Conservation (phyloP, 2,888 invertebrate species). For the Cheilosia vulpina region DNA sequence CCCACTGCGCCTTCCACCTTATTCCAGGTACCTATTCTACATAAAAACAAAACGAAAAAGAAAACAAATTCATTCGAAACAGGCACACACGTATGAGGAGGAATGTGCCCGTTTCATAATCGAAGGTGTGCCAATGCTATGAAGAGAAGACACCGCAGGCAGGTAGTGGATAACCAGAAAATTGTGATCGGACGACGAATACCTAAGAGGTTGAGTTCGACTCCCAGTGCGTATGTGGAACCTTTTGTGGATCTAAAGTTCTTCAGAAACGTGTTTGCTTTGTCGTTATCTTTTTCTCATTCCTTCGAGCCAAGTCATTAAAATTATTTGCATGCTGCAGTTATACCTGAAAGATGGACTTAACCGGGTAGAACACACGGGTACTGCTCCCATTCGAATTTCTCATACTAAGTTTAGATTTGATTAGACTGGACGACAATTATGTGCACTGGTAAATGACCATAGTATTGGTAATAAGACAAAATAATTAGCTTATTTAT, state of each 20-base stretch:
- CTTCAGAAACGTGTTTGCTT: slow-evolving; percentile 29
- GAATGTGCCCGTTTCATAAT: slow-evolving; percentile 69
- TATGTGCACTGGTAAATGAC: no score
- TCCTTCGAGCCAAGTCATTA: neutral
- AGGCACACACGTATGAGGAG: slow-evolving; percentile 37
- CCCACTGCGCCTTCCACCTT: slow-evolving; percentile 13
- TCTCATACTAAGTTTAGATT: no score
- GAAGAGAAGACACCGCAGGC: slow-evolving; percentile 29
- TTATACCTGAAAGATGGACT: slow-evolving; percentile 14
- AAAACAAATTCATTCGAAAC: slow-evolving; percentile 11
- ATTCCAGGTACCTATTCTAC: slow-evolving; percentile 45
- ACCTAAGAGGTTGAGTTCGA: slow-evolving; percentile 1
- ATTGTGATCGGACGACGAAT: slow-evolving; percentile 21
- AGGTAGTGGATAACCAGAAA: slow-evolving; percentile 28
- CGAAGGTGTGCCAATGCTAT: slow-evolving; percentile 63
- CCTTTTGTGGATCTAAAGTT: slow-evolving; percentile 16
- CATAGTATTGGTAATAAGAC: no score
- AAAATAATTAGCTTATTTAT: no score
- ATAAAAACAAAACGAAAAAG: slow-evolving; percentile 35
- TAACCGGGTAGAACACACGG: neutral
- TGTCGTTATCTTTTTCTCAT: slow-evolving; percentile 7
- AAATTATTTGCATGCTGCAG: neutral
- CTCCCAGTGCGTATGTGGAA: slow-evolving; percentile 13
- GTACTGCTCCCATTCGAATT: no score
- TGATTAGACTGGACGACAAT: no score